Conservation (phyloP, 2,113 vertebrate genomes). For the Rhombomys opimus region DNA sequence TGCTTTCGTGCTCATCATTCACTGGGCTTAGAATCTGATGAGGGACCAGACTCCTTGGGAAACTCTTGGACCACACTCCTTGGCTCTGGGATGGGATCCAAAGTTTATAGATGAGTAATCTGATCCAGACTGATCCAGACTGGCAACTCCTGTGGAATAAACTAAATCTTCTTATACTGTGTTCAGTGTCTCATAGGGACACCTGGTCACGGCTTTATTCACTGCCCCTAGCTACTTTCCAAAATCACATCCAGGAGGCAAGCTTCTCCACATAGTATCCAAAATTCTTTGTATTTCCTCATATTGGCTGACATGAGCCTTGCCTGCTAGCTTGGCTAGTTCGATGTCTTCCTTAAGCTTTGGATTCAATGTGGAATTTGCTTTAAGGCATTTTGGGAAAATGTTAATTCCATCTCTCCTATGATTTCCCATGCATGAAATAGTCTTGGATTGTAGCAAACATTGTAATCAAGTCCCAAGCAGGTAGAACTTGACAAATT, state of each 20-base stretch:
- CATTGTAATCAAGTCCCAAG: neutral
- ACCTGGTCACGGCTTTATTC: neutral
- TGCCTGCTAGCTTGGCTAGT: neutral
- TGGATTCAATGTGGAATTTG: neutral
- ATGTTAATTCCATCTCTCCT: neutral
- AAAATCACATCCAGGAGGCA: neutral
- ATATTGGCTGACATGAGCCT: neutral
- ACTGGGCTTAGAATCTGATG: constrained; percentile 54
- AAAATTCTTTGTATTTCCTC: neutral
- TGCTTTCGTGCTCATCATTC: neutral
- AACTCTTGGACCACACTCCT: constrained; percentile 22
- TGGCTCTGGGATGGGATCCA: constrained; percentile 58
- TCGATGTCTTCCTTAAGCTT: neutral
- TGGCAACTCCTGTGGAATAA: constrained; percentile 59
- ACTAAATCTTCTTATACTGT: constrained; percentile 43
- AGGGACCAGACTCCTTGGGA: constrained; percentile 50
- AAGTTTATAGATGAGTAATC: constrained; percentile 60
- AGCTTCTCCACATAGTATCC: neutral
- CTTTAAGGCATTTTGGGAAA: neutral
- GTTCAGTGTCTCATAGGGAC: neutral
- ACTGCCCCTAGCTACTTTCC: neutral
- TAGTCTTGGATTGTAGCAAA: neutral
- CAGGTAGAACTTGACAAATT: neutral
- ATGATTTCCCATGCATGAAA: neutral
- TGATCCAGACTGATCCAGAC: constrained; percentile 69